Evolutionary conservation across 1,140 invertebrate genomes (phyloP), one percentile per base, ranked within the genome.

Genomic region (Probaryconus sp.): DNA sequence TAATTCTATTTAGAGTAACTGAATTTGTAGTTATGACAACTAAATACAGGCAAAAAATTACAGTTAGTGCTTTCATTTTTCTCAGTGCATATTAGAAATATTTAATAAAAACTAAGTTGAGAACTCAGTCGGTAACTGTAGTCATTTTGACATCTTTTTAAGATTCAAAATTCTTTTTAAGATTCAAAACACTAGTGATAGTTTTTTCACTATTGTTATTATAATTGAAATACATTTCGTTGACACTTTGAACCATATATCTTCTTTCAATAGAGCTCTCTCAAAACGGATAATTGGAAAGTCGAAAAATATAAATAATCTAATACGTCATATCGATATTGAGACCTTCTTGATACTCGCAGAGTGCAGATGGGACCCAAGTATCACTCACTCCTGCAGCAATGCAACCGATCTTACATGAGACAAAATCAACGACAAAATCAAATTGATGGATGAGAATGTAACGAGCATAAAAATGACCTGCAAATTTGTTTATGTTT

Each of bases 381-480:
- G 21, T 47, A 28, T 24, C 10, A 17, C n/a, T 47, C 30, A 30
- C 45, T 30, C 63, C 70, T 73, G 48, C 33, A 33, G 30, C 40
- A 28, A 31, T 33, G 71, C 71, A 68, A 68, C 71, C 56, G 33
- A 55, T 37, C 55, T 10, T 13, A 48, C 70, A 45, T 50, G 48
- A 1, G 56, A 68, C 71, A 58, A 47, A 56, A 60, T 63, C 18
- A 26, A 14, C 40, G 63, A 63, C 71, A 51, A 58, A 63, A 58
- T 40, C 26, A 51, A 56, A 68, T 74, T 68, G 71, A 74, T 63
- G 42, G 56, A 74, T 58, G 63, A 43, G 50, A 43, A 51, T 50
- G 20, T 67, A 73, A 50, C 56, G 48, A 60, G 63, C 10, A 47
- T 14, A 73, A 48, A 73, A 74, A 61, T 47, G 55, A 55, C 28